A percentile compares a stretch with the other conserved stretches of the same genome.
These are phyloP conservation scores for Argyrosomus japonicus DNA, from an alignment of 2,113 vertebrate species.

Conservation along the genomic window DNA sequence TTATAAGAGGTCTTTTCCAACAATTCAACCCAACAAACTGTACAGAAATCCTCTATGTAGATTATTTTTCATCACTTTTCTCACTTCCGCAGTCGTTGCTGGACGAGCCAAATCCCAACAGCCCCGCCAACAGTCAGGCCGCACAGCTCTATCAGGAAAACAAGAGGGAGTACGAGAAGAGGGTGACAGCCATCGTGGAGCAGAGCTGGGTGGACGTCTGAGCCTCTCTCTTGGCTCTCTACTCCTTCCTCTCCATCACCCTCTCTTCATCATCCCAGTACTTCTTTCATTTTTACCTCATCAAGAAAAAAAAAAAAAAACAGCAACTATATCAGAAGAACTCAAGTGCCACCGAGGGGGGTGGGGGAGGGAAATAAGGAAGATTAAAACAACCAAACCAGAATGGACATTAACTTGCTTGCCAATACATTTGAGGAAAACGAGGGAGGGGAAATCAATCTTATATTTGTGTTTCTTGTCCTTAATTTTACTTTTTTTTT, in stretches of 20 bases:
- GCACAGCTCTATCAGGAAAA: slow-evolving; percentile 99
- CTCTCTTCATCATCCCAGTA: slow-evolving; percentile 71
- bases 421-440: slow-evolving; percentile 71
- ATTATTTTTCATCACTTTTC: not conserved
- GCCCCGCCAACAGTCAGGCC: slow-evolving; percentile 98
- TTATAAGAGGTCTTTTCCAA: not conserved
- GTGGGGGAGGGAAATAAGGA: not conserved
- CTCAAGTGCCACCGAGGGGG: slow-evolving; percentile 87
- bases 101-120: slow-evolving; percentile 99
- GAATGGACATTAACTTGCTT: slow-evolving; percentile 74
- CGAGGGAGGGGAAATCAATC: slow-evolving; percentile 52
- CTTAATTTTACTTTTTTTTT: slow-evolving; percentile 87
- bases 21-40: not conserved
- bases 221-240: slow-evolving; percentile 56
- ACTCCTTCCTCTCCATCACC: slow-evolving; percentile 27
- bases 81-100: slow-evolving; percentile 89
- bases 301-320: slow-evolving; percentile 49
- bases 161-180: slow-evolving; percentile 98
- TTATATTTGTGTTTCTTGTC: slow-evolving; percentile 89
- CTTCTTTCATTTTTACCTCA: slow-evolving; percentile 77
- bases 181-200: slow-evolving; percentile 98
- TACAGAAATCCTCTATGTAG: not conserved
- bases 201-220: slow-evolving; percentile 99
- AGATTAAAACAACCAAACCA: slow-evolving; percentile 50
- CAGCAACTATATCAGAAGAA: slow-evolving; percentile 77